Conservation (phyloP, 2,888 invertebrate genomes). For the Archips crataeganus region DNA sequence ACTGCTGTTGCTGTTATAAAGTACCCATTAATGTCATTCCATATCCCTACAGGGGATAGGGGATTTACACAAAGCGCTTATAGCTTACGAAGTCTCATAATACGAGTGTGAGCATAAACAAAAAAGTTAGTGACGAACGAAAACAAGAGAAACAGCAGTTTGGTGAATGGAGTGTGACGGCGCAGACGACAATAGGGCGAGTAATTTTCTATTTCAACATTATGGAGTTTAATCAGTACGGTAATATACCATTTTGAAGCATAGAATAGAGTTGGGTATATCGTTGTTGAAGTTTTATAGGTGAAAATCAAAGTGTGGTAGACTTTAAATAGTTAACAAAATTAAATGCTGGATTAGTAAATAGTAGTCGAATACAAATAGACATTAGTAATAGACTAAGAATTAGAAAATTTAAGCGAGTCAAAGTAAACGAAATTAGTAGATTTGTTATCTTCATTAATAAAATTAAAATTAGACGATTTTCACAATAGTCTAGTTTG, state of each 20-base stretch:
- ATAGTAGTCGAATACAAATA: slow-evolving; percentile 67
- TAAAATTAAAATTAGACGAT: slow-evolving; percentile 67
- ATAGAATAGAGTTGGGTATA: slow-evolving; percentile 78
- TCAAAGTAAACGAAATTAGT: slow-evolving; percentile 66
- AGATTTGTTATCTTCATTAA: slow-evolving; percentile 71
- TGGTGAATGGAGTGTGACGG: slow-evolving; percentile 71
- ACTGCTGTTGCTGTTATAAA: slow-evolving; percentile 29
- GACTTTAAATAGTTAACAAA: slow-evolving; percentile 66
- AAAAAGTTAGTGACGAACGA: slow-evolving; percentile 65
- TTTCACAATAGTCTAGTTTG: slow-evolving; percentile 69
- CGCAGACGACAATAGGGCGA: slow-evolving; percentile 80
- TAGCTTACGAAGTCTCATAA: slow-evolving; percentile 43
- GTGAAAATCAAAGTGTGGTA: slow-evolving; percentile 72
- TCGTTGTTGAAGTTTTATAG: slow-evolving; percentile 59
- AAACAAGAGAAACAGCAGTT: slow-evolving; percentile 71
- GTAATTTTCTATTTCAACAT: slow-evolving; percentile 80
- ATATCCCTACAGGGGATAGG: slow-evolving; percentile 59
- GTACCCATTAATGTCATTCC: slow-evolving; percentile 18
- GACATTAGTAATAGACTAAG: slow-evolving; percentile 72
- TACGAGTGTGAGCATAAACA: slow-evolving; percentile 49
- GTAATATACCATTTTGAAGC: slow-evolving; percentile 64
- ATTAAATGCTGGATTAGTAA: slow-evolving; percentile 68
- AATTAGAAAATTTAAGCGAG: slow-evolving; percentile 63
- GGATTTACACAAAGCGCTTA: slow-evolving; percentile 59
- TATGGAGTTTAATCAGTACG: slow-evolving; percentile 68